Evolutionary conservation across 2,888 invertebrate species (phyloP), one percentile per base, ranked within the genome.

Genomic region (Eupithecia subumbrata): DNA sequence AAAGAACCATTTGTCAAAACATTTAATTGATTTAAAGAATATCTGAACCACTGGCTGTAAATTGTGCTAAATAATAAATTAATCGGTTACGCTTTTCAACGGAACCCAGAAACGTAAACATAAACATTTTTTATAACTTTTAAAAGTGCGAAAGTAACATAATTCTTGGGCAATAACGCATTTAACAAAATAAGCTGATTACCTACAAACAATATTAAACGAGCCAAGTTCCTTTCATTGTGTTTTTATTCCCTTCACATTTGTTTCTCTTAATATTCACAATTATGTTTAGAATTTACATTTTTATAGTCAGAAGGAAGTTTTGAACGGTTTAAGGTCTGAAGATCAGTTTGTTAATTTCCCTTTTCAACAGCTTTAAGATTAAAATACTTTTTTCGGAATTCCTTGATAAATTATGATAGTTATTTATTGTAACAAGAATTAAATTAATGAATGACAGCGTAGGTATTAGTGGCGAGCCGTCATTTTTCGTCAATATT

Each of bases 151-250:
- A 80, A 83, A 84, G 82, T 80, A 84, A 83, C 84, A 85, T 86
- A 87, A 86, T 87, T 87, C 84, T 83, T 81, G 81, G 83, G 83
- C 82, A 81, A 84, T 87, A 86, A 86, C 84, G 84, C 87, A 84
- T 87, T 88, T 86, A 84, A 86, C 85, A 88, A 88, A 64, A 88
- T 88, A 88, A 89, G 85, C 86, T 84, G 85, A 87, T 89, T 88
- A 88, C 85, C 22, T 60, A 67, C 37, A 40, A 67, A 67, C 66
- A 67, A 67, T 67, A 37, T 37, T n/a, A 88, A 89, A 89, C 85
- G 87, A 78, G 78, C 84, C 75, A 83, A 87, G 83, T 88, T 87
- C 80, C 86, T 85, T 87, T 87, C 48, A 73, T 75, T 73, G 71
- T 75, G 37, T 68, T 86, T 82, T 87, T 89, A 85, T 87, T 87